Evolutionary conservation across 2,888 invertebrate species (phyloP), one percentile per base, ranked within the genome.

Genomic region (Drosophila parthenogenetica): DNA sequence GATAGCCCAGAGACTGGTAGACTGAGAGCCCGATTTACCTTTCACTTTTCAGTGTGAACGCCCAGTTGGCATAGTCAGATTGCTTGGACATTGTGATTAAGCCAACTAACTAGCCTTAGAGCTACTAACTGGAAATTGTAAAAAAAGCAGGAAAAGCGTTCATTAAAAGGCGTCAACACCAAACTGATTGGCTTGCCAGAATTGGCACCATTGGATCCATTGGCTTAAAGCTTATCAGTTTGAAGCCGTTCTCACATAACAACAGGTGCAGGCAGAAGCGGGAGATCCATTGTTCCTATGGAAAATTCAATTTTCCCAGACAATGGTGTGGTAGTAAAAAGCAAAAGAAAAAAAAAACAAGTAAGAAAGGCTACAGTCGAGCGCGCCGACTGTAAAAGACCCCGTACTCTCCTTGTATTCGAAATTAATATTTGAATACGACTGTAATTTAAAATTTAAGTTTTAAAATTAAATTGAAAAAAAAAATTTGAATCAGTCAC

Each of bases 151-250:
- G 45, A 19, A 39, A 60, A 62, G 48, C 46, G 61, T 86, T 88
- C 72, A 87, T 89, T 89, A 74, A 80, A 80, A 69, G 67, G 65
- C 63, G 58, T 73, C 65, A 55, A 70, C 84, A 71, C 79, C 53
- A 65, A 86, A 80, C 73, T 86, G 77, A 86, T 88, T 86, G 81
- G 19, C 61, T 54, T 49, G 69, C 65, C 73, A 59, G 70, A 69
- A 60, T 63, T 83, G 86, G 87, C 80, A 83, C 83, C 77, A 66
- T 73, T 68, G 87, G 89, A 74, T 87, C 83, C 80, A 66, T 73
- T 68, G 87, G 89, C 77, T 80, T 87, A 66, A 70, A 65, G 73
- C 87, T 86, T 88, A 88, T 88, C 83, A 60, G 63, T 58, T 54
- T 70, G 40, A 45, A 43, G 51, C 22, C 42, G 29, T 19, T 37